A percentile compares a stretch with the other conserved stretches of the same genome.
These are phyloP conservation scores for Stenchaetothrips biformis DNA, from an alignment of 2,888 invertebrate genomes.

Conservation along the genomic window DNA sequence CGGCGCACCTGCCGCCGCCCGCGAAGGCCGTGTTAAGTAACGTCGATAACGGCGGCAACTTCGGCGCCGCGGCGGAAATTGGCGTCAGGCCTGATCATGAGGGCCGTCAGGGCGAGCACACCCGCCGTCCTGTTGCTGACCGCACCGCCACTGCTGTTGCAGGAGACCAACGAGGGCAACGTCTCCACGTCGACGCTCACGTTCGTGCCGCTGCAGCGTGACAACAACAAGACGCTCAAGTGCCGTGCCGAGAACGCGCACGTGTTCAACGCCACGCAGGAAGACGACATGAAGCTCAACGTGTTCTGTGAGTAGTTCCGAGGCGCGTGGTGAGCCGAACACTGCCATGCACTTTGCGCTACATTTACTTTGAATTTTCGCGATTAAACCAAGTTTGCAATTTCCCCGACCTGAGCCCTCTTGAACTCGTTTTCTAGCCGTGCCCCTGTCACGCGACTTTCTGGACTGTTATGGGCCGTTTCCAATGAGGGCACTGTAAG, in stretches of 20 bases:
- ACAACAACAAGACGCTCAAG: slow-evolving; percentile 72
- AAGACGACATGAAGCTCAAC: slow-evolving; percentile 75
- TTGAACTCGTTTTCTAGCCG: too few species aligned
- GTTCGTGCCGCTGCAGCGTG: slow-evolving; percentile 69
- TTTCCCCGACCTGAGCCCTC: too few species aligned
- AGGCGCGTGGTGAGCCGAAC: too few species aligned
- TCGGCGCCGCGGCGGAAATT: neutral
- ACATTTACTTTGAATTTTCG: too few species aligned
- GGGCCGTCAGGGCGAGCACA: too few species aligned
- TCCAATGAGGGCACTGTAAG: too few species aligned
- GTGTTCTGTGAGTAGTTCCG: slow-evolving; percentile 72
- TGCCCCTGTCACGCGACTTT: too few species aligned
- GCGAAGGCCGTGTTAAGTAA: neutral
- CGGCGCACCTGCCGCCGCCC: too few species aligned
- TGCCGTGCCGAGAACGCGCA: slow-evolving; percentile 76
- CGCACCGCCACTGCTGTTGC: slow-evolving; percentile 42
- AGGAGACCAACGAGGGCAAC: slow-evolving; percentile 78
- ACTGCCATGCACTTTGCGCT: too few species aligned
- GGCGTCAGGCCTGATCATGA: neutral
- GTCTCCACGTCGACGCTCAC: slow-evolving; percentile 70
- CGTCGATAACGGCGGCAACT: neutral
- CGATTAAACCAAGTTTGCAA: too few species aligned
- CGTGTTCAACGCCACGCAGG: slow-evolving; percentile 65
- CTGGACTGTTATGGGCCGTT: too few species aligned
- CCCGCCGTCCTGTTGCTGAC: too few species aligned